Evolutionary conservation across 2,797 vertebrate genomes (phyloP).

Genomic region (Tarsius wallacei): DNA sequence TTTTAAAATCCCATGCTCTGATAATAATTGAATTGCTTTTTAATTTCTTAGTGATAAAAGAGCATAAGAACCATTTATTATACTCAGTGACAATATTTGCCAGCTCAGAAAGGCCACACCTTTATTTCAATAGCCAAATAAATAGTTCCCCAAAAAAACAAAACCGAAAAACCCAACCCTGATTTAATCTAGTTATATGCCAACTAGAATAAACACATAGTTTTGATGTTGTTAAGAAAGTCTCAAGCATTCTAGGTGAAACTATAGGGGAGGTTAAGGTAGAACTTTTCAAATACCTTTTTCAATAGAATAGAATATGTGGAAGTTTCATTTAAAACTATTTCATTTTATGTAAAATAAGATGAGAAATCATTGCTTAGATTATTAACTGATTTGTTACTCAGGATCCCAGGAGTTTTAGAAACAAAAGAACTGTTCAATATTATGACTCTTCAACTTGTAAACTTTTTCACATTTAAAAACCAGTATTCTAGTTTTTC

Average conservation of each 20-base stretch:
- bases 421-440: constrained; percentile 9
- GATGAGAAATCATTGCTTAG: constrained; percentile 18
- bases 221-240: constrained; percentile 42
- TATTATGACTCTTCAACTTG: neutral
- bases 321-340: constrained; percentile 49
- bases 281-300: constrained; percentile 60
- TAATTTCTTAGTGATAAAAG: constrained; percentile 40
- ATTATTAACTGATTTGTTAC: constrained; percentile 3
- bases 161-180: neutral
- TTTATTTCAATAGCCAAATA: neutral
- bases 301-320: neutral
- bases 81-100: constrained; percentile 38
- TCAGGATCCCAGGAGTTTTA: constrained; percentile 12
- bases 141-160: neutral
- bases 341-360: constrained; percentile 53
- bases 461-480: constrained; percentile 5
- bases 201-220: constrained; percentile 3
- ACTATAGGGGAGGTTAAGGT: neutral
- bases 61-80: neutral
- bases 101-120: neutral
- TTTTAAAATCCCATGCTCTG: constrained; percentile 18
- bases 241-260: neutral
- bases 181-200: constrained; percentile 12
- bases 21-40: constrained; percentile 13
- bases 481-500: constrained; percentile 11